Percentiles rank a stretch among this genome's conserved stretches.
These are phyloP conservation scores for Albula glossodonta DNA, from an alignment of 2,113 vertebrate species.

Conservation along the genomic window DNA sequence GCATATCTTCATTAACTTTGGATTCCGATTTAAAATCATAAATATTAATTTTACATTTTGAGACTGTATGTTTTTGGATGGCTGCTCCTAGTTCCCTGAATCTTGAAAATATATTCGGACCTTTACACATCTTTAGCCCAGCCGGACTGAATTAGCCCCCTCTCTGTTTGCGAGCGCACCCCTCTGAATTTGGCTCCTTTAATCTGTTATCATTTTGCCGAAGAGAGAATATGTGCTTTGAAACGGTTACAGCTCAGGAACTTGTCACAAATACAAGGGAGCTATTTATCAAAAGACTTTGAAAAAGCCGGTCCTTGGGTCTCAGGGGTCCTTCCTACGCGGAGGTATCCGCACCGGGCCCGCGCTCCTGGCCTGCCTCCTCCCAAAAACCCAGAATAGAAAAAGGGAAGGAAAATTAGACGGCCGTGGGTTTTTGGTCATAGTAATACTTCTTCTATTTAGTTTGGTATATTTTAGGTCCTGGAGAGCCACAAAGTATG, in stretches of 20 bases:
- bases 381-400: background rate
- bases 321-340: background rate
- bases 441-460: background rate
- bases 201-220: conserved; percentile 16
- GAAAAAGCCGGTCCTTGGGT: background rate
- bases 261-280: background rate
- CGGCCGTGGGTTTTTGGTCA: background rate
- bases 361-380: background rate
- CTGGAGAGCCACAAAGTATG: no score
- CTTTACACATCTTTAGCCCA: background rate
- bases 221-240: background rate
- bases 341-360: background rate
- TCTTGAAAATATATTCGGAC: background rate
- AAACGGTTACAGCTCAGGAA: conserved; percentile 12
- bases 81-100: background rate
- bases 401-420: background rate
- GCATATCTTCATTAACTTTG: background rate
- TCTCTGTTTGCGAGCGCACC: background rate
- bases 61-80: background rate
- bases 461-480: no score
- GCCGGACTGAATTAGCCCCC: background rate
- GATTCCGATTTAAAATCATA: background rate
- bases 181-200: conserved; percentile 25
- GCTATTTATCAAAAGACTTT: conserved; percentile 19
- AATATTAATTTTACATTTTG: background rate